Base-by-base conservation (phyloP, 2,113 vertebrate genomes). In the Solea solea region DNA sequence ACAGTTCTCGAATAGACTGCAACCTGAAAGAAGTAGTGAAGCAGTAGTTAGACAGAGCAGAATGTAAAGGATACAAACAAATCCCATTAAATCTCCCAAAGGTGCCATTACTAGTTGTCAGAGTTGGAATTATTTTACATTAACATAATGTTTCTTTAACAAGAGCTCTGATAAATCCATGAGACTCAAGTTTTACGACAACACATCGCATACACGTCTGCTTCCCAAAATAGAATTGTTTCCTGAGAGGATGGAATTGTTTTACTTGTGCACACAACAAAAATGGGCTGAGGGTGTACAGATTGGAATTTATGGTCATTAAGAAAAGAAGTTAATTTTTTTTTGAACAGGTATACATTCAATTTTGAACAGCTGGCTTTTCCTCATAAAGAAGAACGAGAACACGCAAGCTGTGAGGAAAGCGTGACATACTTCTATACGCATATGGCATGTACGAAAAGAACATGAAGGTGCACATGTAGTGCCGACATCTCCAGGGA, bases 1-100 rank as follows among this genome's bases (percentile, higher is more conserved):
- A 82, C 98, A 99, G 93, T 99, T 99, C 78, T 99, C 97, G 89
- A 98, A 99, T 85, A 99, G 96, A 90, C 96, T 96, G 85, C 93
- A 95, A 50, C 94, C 94, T 95, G 63, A 58, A 61, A 76, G 14
- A 66, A 54, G 40, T 2, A 72, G 8, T 68, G 12, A 64, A 0
- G 15, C n/a, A n/a, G n/a, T n/a, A n/a, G n/a, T n/a, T n/a, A n/a
- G n/a, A n/a, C n/a, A n/a, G n/a, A n/a, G n/a, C n/a, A n/a, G 13
- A 63, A 53, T 25, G 8, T 12, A 44, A 59, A 44, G 0, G 2
- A 50, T n/a, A 39, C 7, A 65, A 50, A 57, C 6, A 13, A 53
- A 40, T 63, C 12, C 34, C 25, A 59, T 5, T 3, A 16, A 0
- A 27, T 45, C 15, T 40, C 25, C 59, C 13, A 34, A n/a, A 73